Evolutionary conservation across 2,113 vertebrate species (phyloP), one percentile per base, ranked within the genome.

Genomic region (Bos indicus): DNA sequence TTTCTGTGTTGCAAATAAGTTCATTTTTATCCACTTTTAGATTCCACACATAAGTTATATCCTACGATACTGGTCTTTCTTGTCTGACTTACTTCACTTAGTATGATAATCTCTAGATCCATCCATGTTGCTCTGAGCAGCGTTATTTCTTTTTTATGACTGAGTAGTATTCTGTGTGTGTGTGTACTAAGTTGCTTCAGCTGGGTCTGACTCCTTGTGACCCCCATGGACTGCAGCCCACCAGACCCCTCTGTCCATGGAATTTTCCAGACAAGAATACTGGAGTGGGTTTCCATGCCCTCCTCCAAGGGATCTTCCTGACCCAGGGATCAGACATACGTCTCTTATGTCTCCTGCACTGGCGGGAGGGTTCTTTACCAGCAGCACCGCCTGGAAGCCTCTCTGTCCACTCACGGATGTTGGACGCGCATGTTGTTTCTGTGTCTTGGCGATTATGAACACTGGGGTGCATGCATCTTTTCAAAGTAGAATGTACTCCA

Each of bases 371-470:
- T 7, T 43, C 71, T 43, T 23, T 25, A 14, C 71, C 36, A 74
- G 21, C 36, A 26, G 36, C 11, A 26, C 23, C 23, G 1, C 40
- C 40, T 77, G 71, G 71, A 43, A 43, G 40, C 40, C 71, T 77
- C 40, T 26, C 1, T n/a, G n/a, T 5, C 51, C 19, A 25, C 2
- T n/a, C 51, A 12, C 11, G 2, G n/a, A 12, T 23, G 10, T 4
- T n/a, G 30, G 30, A 1, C 51, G 8, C 1, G 7, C 1, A 23
- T 3, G 0, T 54, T 23, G 51, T 33, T n/a, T 82, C 6, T 0
- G 19, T 54, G 80, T n/a, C 33, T n/a, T 25, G 51, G 80, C 11
- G 13, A 7, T n/a, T 7, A 13, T 82, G 80, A 54, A n/a, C 30
- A 23, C 19, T n/a, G 80, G 21, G 19, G 11, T 25, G 19, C 11